Conservation (phyloP, 2,797 vertebrate species). For the Coendou prehensilis region DNA sequence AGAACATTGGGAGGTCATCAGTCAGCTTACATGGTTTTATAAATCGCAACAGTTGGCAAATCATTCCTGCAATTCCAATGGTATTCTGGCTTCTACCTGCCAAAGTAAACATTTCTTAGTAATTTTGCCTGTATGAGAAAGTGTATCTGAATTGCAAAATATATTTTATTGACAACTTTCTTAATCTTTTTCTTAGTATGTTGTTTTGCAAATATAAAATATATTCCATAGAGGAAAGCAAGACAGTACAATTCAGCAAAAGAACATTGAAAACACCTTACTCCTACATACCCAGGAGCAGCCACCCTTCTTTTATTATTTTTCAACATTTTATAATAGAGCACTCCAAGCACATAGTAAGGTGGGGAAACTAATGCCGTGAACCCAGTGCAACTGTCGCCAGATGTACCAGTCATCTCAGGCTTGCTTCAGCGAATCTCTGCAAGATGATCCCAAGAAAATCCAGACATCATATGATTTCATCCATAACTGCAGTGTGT, state of each 20-base stretch:
- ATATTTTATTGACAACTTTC: not conserved
- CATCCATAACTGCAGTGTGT: not conserved
- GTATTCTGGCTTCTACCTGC: not conserved
- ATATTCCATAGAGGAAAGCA: not conserved
- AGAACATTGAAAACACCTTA: not conserved
- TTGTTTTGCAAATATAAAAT: not conserved
- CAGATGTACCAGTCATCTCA: not conserved
- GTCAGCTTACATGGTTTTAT: slow-evolving; percentile 18
- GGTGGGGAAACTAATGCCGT: not conserved
- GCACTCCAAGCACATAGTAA: not conserved
- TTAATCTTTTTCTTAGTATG: slow-evolving; percentile 38
- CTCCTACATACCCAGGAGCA: not conserved
- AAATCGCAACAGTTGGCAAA: not conserved
- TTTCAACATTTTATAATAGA: not conserved
- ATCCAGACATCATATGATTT: not conserved
- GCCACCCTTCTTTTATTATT: not conserved
- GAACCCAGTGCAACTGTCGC: accelerated
- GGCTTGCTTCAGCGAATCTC: not conserved
- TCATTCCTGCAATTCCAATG: not conserved
- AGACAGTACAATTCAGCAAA: not conserved
- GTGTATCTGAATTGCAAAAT: slow-evolving; percentile 20
- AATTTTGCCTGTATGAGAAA: not conserved
- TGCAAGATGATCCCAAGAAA: not conserved
- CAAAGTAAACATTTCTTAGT: not conserved
- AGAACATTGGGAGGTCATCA: not conserved